These are phyloP conservation scores for Diorhabda carinulata DNA, from an alignment of 1,140 invertebrate genomes.

Conservation along the genomic window DNA sequence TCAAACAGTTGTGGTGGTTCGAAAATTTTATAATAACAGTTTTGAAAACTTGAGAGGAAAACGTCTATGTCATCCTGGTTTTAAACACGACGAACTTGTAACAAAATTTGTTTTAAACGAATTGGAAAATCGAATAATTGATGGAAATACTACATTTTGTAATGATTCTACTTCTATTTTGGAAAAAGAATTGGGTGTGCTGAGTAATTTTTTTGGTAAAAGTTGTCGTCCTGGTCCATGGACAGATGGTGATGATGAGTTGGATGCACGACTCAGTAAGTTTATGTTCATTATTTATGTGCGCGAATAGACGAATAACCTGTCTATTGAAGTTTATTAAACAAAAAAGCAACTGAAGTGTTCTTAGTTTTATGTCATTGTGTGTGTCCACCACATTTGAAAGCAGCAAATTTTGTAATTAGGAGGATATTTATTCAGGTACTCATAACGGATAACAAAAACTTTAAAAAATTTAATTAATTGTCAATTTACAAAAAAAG, in stretches of 20 bases:
- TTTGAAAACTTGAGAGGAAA: slow-evolving; percentile 49
- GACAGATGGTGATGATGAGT: slow-evolving; percentile 50
- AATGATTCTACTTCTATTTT: slow-evolving; percentile 43
- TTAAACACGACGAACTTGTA: slow-evolving; percentile 53
- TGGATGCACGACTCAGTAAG: slow-evolving; percentile 59
- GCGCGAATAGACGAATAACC: too few species aligned
- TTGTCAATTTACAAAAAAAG: too few species aligned
- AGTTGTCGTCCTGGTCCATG: slow-evolving; percentile 66
- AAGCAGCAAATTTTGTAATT: too few species aligned
- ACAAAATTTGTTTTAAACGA: slow-evolving; percentile 57
- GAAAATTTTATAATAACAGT: slow-evolving; percentile 39
- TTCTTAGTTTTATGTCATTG: too few species aligned
- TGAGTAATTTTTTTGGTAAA: slow-evolving; percentile 56
- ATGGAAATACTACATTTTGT: slow-evolving; percentile 28
- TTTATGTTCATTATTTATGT: slow-evolving; percentile 16
- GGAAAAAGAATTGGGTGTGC: slow-evolving; percentile 54
- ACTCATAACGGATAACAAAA: too few species aligned
- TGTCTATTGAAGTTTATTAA: too few species aligned
- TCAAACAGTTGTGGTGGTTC: slow-evolving; percentile 56
- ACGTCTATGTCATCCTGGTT: slow-evolving; percentile 63
- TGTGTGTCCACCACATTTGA: too few species aligned
- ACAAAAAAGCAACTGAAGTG: too few species aligned
- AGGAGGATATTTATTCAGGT: too few species aligned
- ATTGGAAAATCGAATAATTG: slow-evolving; percentile 52
- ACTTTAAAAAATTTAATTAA: too few species aligned